phyloP scores from a whole-genome alignment of 2,797 vertebrate genomes.

The Tragopan temminckii region DNA sequence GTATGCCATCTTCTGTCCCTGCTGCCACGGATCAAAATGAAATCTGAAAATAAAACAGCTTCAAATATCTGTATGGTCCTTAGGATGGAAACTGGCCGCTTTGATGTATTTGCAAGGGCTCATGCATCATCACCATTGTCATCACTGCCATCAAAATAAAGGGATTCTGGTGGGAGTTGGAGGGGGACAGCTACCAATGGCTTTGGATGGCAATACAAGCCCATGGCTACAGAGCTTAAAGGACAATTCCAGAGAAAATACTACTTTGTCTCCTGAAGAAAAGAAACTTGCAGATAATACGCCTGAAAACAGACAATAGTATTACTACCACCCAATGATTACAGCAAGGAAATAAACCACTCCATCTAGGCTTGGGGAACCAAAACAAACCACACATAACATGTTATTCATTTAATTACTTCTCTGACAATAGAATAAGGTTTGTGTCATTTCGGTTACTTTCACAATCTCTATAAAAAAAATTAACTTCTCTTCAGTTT shows the following conservation, averaged over 20 bases:
- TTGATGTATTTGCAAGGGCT: too few relatives aligned
- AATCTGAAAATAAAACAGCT: background rate
- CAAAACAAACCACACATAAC: background rate
- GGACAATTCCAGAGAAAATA: background rate
- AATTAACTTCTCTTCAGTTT: constrained; percentile 37
- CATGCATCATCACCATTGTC: background rate
- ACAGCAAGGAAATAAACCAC: background rate
- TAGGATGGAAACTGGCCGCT: background rate
- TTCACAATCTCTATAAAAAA: constrained; percentile 23
- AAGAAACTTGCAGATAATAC: background rate
- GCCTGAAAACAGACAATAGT: background rate
- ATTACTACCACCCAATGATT: background rate
- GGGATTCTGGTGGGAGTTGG: background rate
- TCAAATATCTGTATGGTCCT: background rate
- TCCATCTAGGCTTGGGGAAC: background rate
- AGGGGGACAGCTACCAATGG: background rate
- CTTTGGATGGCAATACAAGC: background rate
- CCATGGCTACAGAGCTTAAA: background rate
- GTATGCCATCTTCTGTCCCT: background rate
- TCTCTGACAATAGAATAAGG: background rate
- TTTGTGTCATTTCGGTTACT: constrained; percentile 13
- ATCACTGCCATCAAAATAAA: background rate
- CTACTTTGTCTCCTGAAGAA: background rate
- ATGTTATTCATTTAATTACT: background rate
- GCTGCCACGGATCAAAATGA: background rate